phyloP scores from a whole-genome alignment of 2,888 invertebrate genomes.

The Prosapia bicincta region DNA sequence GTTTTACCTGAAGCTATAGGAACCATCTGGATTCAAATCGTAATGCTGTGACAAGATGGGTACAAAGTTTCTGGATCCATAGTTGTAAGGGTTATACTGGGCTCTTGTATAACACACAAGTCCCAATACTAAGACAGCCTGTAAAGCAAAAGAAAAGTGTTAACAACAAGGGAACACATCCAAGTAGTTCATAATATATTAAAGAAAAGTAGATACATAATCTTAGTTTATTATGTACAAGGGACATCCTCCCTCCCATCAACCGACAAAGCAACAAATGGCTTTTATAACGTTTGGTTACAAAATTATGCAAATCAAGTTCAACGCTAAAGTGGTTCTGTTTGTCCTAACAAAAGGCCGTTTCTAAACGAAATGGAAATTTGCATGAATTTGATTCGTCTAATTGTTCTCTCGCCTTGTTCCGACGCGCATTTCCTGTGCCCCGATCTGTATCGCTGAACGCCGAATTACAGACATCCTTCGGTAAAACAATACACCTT shows the following conservation, averaged over 20 bases:
- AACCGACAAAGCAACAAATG: too few species aligned
- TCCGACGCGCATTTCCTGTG: too few species aligned
- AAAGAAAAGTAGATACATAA: too few species aligned
- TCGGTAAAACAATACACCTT: background rate
- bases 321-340: background rate
- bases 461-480: background rate
- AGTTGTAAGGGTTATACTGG: slow-evolving; percentile 5
- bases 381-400: background rate
- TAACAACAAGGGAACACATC: too few species aligned
- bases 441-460: background rate
- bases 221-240: too few species aligned
- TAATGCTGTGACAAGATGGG: slow-evolving; percentile 42
- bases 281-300: too few species aligned
- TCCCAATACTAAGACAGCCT: slow-evolving; percentile 3
- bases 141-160: too few species aligned
- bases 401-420: background rate
- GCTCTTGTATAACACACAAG: background rate
- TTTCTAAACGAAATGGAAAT: background rate
- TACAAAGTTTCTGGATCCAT: slow-evolving; percentile 38
- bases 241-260: too few species aligned
- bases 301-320: background rate
- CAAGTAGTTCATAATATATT: too few species aligned
- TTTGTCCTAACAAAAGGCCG: background rate
- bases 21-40: slow-evolving; percentile 42
- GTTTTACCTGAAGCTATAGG: slow-evolving; percentile 42